Evolutionary conservation across 2,888 invertebrate genomes (phyloP).

Genomic region (Patella pellucida): DNA sequence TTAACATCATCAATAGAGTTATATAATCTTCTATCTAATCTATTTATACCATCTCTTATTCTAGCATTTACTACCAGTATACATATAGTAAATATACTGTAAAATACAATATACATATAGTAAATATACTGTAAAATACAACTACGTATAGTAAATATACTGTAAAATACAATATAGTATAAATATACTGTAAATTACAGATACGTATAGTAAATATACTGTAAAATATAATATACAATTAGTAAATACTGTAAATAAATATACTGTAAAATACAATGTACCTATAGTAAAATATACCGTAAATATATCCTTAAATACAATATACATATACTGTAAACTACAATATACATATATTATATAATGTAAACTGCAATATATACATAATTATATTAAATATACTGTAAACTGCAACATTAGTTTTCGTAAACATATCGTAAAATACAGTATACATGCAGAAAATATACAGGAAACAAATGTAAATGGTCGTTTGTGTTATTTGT

Average conservation of each 20-base stretch:
- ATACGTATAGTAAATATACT: background rate
- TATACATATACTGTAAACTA: too few species aligned
- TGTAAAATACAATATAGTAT: background rate
- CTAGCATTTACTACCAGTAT: background rate
- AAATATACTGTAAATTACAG: background rate
- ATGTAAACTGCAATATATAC: background rate
- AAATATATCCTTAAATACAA: too few species aligned
- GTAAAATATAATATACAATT: background rate
- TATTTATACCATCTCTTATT: background rate
- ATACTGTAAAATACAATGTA: background rate
- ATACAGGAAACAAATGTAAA: too few species aligned
- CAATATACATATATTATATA: background rate
- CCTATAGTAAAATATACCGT: too few species aligned
- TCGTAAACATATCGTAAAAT: too few species aligned
- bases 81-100: conserved; percentile 1
- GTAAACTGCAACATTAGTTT: too few species aligned
- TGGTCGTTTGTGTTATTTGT: too few species aligned
- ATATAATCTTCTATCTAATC: background rate
- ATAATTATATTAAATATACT: too few species aligned
- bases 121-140: background rate
- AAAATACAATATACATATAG: background rate
- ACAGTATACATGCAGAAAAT: too few species aligned
- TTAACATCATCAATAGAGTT: background rate
- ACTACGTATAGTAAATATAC: background rate
- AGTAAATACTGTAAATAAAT: too few species aligned